phyloP scores from a whole-genome alignment of 1,140 invertebrate species.

The Centruroides vittatus region DNA sequence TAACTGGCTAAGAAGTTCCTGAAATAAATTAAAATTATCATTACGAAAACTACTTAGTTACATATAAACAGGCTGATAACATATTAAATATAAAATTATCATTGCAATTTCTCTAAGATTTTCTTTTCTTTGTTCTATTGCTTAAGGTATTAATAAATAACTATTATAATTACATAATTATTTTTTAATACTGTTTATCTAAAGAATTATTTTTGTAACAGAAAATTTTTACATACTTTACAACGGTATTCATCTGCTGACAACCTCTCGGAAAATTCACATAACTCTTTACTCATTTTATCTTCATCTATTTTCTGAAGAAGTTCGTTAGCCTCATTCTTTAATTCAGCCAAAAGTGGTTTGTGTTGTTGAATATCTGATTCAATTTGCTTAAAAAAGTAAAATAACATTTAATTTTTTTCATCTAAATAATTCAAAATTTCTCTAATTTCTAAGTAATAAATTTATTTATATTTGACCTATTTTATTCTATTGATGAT shows the following conservation, averaged over 20 bases:
- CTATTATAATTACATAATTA: slow-evolving; percentile 12
- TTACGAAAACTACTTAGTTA: neutral
- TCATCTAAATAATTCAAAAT: neutral
- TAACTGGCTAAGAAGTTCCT: slow-evolving; percentile 25
- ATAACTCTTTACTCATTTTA: slow-evolving; percentile 43
- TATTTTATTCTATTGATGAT: too few relatives aligned
- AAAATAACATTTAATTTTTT: neutral
- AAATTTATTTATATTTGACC: too few relatives aligned
- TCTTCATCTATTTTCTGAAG: slow-evolving; percentile 49
- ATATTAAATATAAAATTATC: neutral
- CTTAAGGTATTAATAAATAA: too few relatives aligned
- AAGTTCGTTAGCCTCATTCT: slow-evolving; percentile 53
- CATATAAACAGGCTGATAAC: neutral
- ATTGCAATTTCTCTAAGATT: too few relatives aligned
- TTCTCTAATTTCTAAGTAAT: neutral
- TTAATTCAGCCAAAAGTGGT: slow-evolving; percentile 51
- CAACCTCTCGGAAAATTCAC: slow-evolving; percentile 3
- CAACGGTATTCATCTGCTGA: neutral
- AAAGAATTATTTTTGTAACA: neutral
- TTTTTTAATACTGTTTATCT: slow-evolving; percentile 37
- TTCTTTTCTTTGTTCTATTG: too few relatives aligned
- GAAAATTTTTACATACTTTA: neutral
- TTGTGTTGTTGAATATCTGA: slow-evolving; percentile 57
- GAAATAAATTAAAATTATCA: neutral
- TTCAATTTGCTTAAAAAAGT: slow-evolving; percentile 38